These are phyloP conservation scores for Pipa parva DNA, from an alignment of 2,113 vertebrate species.

Conservation along the genomic window DNA sequence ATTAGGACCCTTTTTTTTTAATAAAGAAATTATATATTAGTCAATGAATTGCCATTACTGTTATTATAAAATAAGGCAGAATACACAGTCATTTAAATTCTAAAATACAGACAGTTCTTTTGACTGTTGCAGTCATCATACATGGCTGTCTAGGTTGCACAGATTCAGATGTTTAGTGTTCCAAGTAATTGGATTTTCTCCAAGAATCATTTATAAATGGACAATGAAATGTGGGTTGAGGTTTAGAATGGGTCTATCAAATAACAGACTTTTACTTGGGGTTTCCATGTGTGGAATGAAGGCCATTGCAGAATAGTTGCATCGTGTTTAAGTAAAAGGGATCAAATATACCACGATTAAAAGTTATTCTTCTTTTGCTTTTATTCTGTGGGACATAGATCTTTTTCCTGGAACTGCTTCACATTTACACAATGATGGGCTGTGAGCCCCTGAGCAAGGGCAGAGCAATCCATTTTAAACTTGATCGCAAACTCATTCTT, in stretches of 20 bases:
- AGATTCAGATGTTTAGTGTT: neutral
- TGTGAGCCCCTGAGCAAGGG: neutral
- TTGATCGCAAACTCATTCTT: neutral
- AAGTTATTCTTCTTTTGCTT: neutral
- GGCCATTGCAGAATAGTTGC: neutral
- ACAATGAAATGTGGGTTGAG: neutral
- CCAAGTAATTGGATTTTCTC: neutral
- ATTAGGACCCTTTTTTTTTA: no score
- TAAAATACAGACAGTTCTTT: no score
- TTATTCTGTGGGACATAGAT: neutral
- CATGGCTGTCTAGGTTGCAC: neutral
- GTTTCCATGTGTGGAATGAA: neutral
- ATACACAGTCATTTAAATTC: no score
- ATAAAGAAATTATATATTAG: no score
- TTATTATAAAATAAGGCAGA: no score
- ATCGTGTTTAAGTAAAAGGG: neutral
- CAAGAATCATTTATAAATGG: neutral
- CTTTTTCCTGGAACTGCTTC: neutral
- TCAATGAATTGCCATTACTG: no score
- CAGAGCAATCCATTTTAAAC: neutral
- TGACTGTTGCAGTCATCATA: no score
- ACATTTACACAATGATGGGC: neutral
- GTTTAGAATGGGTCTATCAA: neutral
- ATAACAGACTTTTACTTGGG: neutral
- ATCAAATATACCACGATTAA: neutral